Percentiles rank a stretch among this genome's conserved stretches.
Evolutionary conservation across 2,113 vertebrate genomes (phyloP).

Genomic region (Monarcha castaneiventris): DNA sequence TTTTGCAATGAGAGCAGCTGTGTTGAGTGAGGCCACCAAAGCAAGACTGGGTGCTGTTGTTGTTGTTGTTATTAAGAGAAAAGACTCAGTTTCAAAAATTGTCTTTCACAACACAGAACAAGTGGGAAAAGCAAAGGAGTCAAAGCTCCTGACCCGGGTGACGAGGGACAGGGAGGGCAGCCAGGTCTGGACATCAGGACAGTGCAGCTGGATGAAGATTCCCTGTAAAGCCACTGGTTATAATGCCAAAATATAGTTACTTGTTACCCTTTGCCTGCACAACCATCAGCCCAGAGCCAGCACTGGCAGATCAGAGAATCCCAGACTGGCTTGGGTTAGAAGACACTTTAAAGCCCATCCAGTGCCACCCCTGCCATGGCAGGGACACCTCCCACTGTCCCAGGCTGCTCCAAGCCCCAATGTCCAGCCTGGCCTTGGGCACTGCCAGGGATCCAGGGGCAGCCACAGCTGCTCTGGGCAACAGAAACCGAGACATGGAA

Average conservation of each 20-base stretch:
- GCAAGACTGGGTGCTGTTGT: background rate
- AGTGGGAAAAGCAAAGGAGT: background rate
- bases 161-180: background rate
- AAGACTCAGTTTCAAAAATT: rapidly evolving
- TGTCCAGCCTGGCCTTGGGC: background rate
- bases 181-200: background rate
- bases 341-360: rapidly evolving
- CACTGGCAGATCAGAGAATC: rapidly evolving
- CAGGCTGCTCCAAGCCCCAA: background rate
- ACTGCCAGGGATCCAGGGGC: background rate
- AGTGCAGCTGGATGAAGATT: rapidly evolving
- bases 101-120: background rate
- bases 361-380: background rate
- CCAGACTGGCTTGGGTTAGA: rapidly evolving
- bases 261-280: background rate
- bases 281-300: background rate
- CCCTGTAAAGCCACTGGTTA: background rate
- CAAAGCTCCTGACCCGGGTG: background rate
- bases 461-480: background rate
- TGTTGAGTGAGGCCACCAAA: background rate
- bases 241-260: rapidly evolving
- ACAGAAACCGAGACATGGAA: too few relatives aligned
- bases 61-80: background rate
- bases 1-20: background rate
- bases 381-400: background rate